Evolutionary conservation across 1,140 invertebrate species (phyloP), one percentile per base, ranked within the genome.

Genomic region (Aplysia californica): DNA sequence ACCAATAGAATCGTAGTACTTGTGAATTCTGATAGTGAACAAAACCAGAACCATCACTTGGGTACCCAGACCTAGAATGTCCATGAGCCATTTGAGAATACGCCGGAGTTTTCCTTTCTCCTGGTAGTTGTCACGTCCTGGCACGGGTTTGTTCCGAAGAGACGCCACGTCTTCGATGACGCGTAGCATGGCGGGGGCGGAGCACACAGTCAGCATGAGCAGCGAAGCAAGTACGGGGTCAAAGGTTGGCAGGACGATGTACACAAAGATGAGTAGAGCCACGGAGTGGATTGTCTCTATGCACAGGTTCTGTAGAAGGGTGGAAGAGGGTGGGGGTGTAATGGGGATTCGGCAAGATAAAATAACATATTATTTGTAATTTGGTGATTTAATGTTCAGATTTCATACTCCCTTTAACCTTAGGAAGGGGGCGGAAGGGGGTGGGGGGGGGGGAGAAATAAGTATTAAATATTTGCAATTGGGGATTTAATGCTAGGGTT

Each of bases 211-310:
- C 88, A 97, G 97, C 10, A 96, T 97, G 55, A 99, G 90, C 95
- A 98, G 97, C 18, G 95, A 94, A 3, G 95, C 96, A 89, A 96
- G 96, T 35, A 98, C 93, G 6, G 96, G 95, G 88, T 98, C 96
- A 44, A 98, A 87, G 84, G 96, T 94, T 1, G 97, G 97, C 3
- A 98, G 90, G 41, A 98, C 93, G 31, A 94, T 92, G 85, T 96
- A 96, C 78, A 97, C 93, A 78, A 98, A 90, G 38, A 97, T 84
- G 0, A 93, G 94, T 38, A 97, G 87, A 0, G 97, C 97, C 55
- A 96, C 89, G 0, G 95, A 94, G 85, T 97, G 96, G 15, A 95
- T 90, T 0, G 94, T 95, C 90, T 98, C 97, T 86, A 96, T 94
- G 15, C 96, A 1, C 5, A 88, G 75, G 6, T 89, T 86, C 87